Conservation (phyloP, 2,888 invertebrate genomes). For the Cylloceria caligata region DNA sequence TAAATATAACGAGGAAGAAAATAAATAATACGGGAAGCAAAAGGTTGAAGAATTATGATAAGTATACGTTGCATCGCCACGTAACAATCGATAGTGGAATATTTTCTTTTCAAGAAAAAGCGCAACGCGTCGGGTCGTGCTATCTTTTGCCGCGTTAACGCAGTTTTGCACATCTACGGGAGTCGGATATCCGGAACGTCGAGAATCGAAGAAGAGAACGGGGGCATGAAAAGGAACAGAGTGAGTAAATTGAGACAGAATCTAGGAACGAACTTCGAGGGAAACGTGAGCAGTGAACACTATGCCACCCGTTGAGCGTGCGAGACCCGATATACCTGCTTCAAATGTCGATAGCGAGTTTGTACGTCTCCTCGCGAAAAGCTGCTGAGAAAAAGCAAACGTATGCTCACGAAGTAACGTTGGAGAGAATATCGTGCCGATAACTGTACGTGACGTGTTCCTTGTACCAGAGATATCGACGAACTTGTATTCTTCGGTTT, state of each 20-base stretch:
- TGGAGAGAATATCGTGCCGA: constrained; percentile 23
- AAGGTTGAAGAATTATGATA: not conserved
- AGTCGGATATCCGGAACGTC: constrained; percentile 34
- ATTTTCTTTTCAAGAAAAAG: constrained; percentile 25
- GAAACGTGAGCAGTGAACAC: constrained; percentile 29
- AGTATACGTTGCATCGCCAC: constrained; percentile 28
- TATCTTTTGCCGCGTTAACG: constrained; percentile 31
- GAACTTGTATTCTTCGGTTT: not conserved
- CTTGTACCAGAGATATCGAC: not conserved
- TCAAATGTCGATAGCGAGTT: constrained; percentile 56
- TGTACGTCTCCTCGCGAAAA: constrained; percentile 42
- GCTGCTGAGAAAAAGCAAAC: constrained; percentile 29
- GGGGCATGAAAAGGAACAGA: not conserved
- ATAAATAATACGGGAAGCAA: constrained; percentile 8
- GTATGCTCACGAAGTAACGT: constrained; percentile 18
- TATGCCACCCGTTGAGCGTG: not conserved
- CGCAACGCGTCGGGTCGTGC: constrained; percentile 2
- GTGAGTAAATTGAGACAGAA: not conserved
- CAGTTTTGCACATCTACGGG: constrained; percentile 50
- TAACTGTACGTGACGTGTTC: constrained; percentile 15
- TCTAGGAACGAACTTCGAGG: constrained; percentile 11
- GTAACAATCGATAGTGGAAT: constrained; percentile 12
- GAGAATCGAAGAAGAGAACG: not conserved
- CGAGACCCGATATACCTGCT: constrained; percentile 42
- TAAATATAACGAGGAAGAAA: not conserved